A percentile compares a stretch with the other conserved stretches of the same genome.
phyloP scores from a whole-genome alignment of 2,888 invertebrate species.

The Mythimna loreyi region DNA sequence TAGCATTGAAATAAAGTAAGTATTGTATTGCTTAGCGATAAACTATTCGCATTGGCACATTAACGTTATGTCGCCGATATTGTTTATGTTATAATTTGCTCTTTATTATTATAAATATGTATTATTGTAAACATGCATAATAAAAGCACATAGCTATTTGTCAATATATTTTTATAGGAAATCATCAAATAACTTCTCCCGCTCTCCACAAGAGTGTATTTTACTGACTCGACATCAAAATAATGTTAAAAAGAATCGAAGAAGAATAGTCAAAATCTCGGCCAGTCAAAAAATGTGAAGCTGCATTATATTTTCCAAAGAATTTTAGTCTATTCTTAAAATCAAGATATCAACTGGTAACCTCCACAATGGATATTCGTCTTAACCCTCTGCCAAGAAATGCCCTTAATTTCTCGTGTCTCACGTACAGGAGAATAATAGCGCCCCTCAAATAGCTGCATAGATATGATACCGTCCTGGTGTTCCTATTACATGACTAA shows the following conservation, averaged over 20 bases:
- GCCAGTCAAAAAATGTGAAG: no score
- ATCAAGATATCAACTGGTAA: background rate
- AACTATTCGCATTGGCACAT: conserved; percentile 44
- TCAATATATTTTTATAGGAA: no score
- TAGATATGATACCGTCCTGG: conserved; percentile 4
- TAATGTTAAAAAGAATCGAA: no score
- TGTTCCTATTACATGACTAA: conserved; percentile 22
- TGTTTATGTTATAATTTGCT: conserved; percentile 22
- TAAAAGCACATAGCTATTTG: background rate
- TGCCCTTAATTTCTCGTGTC: background rate
- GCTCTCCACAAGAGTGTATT: no score
- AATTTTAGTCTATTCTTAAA: background rate
- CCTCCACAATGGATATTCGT: background rate
- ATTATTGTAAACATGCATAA: no score
- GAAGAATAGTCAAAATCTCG: no score
- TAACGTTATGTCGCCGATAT: conserved; percentile 23
- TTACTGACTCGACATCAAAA: no score
- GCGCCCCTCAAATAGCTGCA: conserved; percentile 16
- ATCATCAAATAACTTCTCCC: no score
- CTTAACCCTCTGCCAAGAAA: background rate
- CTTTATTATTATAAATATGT: background rate
- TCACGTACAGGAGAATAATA: conserved; percentile 9
- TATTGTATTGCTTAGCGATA: conserved; percentile 33
- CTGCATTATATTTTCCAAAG: no score
- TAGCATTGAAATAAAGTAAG: conserved; percentile 30